Percentiles rank a stretch among this genome's conserved stretches.
Evolutionary conservation across 2,888 invertebrate species (phyloP).

Genomic region (Agrenia bidenticulata): DNA sequence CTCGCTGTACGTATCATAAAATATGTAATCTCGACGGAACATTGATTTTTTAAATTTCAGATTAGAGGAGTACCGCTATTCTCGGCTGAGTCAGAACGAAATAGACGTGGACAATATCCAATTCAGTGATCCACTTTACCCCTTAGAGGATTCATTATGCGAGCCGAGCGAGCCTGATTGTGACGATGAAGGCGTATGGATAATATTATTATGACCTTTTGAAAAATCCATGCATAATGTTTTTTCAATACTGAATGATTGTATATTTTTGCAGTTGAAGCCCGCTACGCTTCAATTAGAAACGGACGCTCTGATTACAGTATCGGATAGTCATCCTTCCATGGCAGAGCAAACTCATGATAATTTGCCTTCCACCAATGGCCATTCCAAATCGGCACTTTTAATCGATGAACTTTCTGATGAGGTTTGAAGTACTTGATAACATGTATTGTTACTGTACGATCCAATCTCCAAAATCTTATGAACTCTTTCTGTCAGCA

Average conservation of each 20-base stretch:
- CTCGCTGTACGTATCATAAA: background rate
- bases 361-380: constrained; percentile 6
- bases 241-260: background rate
- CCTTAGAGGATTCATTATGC: background rate
- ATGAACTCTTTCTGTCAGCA: constrained; percentile 13
- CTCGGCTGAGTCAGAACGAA: constrained; percentile 51
- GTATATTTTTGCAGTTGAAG: constrained; percentile 33
- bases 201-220: background rate
- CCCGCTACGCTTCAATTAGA: constrained; percentile 51
- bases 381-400: background rate
- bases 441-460: too few relatives aligned
- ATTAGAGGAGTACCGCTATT: constrained; percentile 51
- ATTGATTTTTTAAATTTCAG: constrained; percentile 21
- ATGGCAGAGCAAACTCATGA: background rate
- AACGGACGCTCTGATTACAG: constrained; percentile 48
- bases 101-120: constrained; percentile 48
- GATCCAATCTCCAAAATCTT: too few relatives aligned
- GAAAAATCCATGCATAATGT: background rate
- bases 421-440: constrained; percentile 33
- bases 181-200: background rate
- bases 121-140: constrained; percentile 20
- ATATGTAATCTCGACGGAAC: too few relatives aligned
- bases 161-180: background rate
- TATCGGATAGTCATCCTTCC: constrained; percentile 32
- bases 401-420: constrained; percentile 44